Evolutionary conservation across 30 jellyfish, hydroid and myxozoan genomes (phyloP), one percentile per base, ranked within the genome.

Genomic region (Calvadosia cruxmelitensis): DNA sequence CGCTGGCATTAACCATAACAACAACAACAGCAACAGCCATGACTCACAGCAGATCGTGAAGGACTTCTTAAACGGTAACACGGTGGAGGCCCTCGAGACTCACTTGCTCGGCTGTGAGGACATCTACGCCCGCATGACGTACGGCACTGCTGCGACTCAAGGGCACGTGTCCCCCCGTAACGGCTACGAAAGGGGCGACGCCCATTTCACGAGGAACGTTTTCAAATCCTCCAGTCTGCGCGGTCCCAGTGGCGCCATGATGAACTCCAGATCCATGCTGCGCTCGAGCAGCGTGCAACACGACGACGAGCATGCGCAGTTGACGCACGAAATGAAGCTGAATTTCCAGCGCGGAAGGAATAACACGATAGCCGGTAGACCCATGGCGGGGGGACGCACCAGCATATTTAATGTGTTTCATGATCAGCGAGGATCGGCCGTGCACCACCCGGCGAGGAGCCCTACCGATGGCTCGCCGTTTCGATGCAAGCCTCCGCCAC

Each of bases 261-360:
- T 42, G 20, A 75, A 72, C 16, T 79, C 82, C 0, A 85, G 83
- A 2, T 25, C 68, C 12, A 74, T 32, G 53, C 77, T 84, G 31
- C 84, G 98, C 33, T 89, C 98, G 5, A 89, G 82, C 78, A 81
- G 95, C 29, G 74, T 89, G 48, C 76, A 85, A 2, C 81, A 78
- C 31, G 93, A 89, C 42, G 63, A 31, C 1, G 68, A 70, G 1
- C 31, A 35, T 20, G 34, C 70, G 31, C 77, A 91, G 0, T 64
- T 63, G 3, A 79, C 74, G 72, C 73, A 72, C 27, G 95, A 81
- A 52, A 79, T 79, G 29, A 76, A 84, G 31, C 81, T 89, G 95
- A 89, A 75, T 57, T 63, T 89, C 69, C 98, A 94, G 2, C 72
- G 93, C 49, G 63, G 92, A 26, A 86, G 75, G 27, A 66, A 79